A percentile compares a stretch with the other conserved stretches of the same genome.
These are phyloP conservation scores for Liparis tanakae DNA, from an alignment of 2,797 vertebrate species.

Conservation along the genomic window DNA sequence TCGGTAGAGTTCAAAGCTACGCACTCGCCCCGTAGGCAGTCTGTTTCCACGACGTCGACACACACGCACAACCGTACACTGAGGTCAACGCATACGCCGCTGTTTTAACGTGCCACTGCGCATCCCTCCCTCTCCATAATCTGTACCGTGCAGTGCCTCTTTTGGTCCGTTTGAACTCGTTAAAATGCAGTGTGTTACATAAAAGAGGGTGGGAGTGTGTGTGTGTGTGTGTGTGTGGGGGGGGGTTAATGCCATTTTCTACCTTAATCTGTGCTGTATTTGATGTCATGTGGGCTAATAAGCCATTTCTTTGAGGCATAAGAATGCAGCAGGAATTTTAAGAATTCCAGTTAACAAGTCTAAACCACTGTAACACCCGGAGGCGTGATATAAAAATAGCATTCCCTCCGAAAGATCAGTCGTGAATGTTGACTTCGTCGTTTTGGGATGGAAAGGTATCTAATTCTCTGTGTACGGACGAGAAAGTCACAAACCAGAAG, in stretches of 20 bases:
- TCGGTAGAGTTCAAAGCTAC: neutral
- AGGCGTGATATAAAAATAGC: slow-evolving; percentile 59
- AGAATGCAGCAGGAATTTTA: slow-evolving; percentile 77
- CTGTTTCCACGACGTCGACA: neutral
- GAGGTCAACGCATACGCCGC: slow-evolving; percentile 17
- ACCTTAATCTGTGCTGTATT: slow-evolving; percentile 58
- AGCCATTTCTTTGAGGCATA: slow-evolving; percentile 72
- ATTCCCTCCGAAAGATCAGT: neutral
- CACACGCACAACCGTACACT: neutral
- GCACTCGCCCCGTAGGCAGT: neutral
- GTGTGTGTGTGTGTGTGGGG: neutral
- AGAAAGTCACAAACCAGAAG: slow-evolving; percentile 13
- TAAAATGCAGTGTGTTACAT: slow-evolving; percentile 28
- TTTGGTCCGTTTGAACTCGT: slow-evolving; percentile 11
- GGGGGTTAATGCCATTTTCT: slow-evolving; percentile 39
- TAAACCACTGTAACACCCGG: slow-evolving; percentile 73
- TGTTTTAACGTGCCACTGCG: slow-evolving; percentile 28
- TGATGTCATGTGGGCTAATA: slow-evolving; percentile 74
- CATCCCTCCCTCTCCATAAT: slow-evolving; percentile 21
- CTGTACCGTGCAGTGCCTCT: slow-evolving; percentile 31
- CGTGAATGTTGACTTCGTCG: neutral
- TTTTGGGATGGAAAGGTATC: neutral
- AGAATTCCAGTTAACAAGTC: slow-evolving; percentile 80
- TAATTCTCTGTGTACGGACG: neutral
- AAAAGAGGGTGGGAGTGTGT: too few species aligned